Evolutionary conservation across 2,888 invertebrate genomes (phyloP).

Genomic region (Cerceris rybyensis): DNA sequence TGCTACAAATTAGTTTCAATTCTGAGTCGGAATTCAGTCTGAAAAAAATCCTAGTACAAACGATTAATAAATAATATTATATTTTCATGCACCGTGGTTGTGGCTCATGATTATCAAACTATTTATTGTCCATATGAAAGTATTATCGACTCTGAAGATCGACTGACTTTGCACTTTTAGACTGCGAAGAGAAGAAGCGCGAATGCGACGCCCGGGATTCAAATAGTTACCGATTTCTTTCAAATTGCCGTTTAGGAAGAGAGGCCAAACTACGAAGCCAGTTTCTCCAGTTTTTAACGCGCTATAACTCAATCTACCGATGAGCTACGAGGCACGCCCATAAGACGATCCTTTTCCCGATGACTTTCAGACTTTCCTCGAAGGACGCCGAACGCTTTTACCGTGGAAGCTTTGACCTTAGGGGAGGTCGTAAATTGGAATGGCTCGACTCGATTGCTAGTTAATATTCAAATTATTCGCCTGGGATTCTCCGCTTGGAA

Average conservation of each 20-base stretch:
- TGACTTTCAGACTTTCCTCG: conserved; percentile 64
- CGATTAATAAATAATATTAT: no score
- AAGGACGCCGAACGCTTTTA: conserved; percentile 43
- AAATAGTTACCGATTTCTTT: conserved; percentile 35
- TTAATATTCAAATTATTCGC: conserved; percentile 9
- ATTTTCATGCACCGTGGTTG: no score
- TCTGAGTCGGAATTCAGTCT: no score
- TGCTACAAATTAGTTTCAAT: no score
- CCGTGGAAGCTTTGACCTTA: conserved; percentile 27
- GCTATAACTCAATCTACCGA: conserved; percentile 78
- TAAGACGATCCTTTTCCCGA: conserved; percentile 73
- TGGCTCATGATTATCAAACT: no score
- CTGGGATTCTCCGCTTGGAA: conserved; percentile 7
- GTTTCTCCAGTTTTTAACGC: conserved; percentile 69
- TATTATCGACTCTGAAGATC: no score
- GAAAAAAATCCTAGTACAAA: no score
- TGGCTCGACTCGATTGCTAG: neutral
- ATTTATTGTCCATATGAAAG: no score
- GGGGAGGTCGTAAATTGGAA: conserved; percentile 39
- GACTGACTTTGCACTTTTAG: no score
- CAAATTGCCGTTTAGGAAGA: conserved; percentile 21
- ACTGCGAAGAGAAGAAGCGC: no score
- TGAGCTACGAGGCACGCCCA: conserved; percentile 77
- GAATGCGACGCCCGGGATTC: no score
- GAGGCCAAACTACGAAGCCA: conserved; percentile 26